Evolutionary conservation across 2,888 invertebrate genomes (phyloP), one percentile per base, ranked within the genome.

Genomic region (Meteorus colon): DNA sequence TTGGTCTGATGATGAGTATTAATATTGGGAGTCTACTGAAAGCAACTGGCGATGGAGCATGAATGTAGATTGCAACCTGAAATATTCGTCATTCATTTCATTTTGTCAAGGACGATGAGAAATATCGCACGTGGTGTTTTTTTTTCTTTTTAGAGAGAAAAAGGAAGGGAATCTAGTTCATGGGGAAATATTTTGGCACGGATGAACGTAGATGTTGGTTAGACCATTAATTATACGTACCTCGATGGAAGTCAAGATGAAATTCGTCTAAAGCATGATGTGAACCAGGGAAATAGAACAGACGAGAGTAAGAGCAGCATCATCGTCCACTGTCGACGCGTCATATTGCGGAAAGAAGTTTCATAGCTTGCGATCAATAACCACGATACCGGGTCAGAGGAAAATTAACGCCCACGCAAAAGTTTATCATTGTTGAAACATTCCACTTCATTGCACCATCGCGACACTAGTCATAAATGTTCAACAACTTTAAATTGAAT

Each of bases 331-430:
- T 48, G 55, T 29, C 48, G 62, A 45, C 73, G 65, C 65, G 79
- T 82, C 81, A 82, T 77, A 80, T 82, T 80, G 84, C 82, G 80
- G 79, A 72, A 80, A 75, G 76, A 81, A 82, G 77, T 83, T 83
- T 71, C 62, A 60, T 59, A 70, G 59, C 62, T 55, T 45, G 48
- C 75, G 81, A 83, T 84, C 83, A 78, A 84, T 84, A 81, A 62
- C 74, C 77, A 77, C 69, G 55, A 73, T 55, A 73, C 63, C 41
- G 73, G 73, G 73, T 73, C 72, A 68, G 73, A 76, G 77, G 79
- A 80, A 80, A 79, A 80, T 78, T 79, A 77, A 77, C 79, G 73
- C 73, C 66, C 68, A 37, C 67, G 60, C 70, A 69, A 75, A 78
- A 71, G 55, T 77, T 78, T 76, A 78, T 60, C 77, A 78, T 76